Base-by-base conservation (phyloP, 2,113 vertebrate genomes). In the Proterorhinus semilunaris region DNA sequence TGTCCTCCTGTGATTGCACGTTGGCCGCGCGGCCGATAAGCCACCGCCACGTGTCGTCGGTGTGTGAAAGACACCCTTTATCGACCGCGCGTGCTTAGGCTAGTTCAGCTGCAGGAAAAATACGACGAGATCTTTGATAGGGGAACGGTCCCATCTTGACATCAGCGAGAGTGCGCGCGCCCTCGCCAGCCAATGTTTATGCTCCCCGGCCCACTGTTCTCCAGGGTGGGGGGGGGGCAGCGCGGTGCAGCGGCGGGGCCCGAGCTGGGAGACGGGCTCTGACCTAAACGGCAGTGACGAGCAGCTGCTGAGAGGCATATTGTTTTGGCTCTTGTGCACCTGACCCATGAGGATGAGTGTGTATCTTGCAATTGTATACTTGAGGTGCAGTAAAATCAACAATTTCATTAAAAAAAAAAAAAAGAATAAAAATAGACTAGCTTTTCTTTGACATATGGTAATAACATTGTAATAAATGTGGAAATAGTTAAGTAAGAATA, bases 1-100 rank as follows among this genome's bases (percentile, higher is more conserved):
- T 87, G 90, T 92, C 92, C 91, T 89, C 84, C 87, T 84, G 91
- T 89, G 87, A 90, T 92, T 90, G 93, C 90, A 92, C 91, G 92
- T 92, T 91, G 91, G 92, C 88, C 89, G 78, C 78, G 91, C 75
- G 82, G 83, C 46, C 84, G 93, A 94, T 94, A 94, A 94, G 91
- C 87, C 87, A 86, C 81, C 57, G 89, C 78, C 91, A 92, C 90
- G 92, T 94, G 93, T 94, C 90, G 90, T 90, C 91, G 92, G 90
- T 91, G 93, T 93, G 92, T 92, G 93, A 94, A 94, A 93, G 92
- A 91, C 87, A 86, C 87, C 90, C 86, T 91, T 93, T 94, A 93
- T 94, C 92, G 84, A 89, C 89, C 92, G 90, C 90, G 90, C 82
- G 86, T 93, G 93, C 92, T 94, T 93, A 93, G 93, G 93, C 93